Percentiles rank a stretch among this genome's conserved stretches.
Conservation (phyloP, 2,113 vertebrate genomes). For the Rhegmatorhina hoffmannsi region DNA sequence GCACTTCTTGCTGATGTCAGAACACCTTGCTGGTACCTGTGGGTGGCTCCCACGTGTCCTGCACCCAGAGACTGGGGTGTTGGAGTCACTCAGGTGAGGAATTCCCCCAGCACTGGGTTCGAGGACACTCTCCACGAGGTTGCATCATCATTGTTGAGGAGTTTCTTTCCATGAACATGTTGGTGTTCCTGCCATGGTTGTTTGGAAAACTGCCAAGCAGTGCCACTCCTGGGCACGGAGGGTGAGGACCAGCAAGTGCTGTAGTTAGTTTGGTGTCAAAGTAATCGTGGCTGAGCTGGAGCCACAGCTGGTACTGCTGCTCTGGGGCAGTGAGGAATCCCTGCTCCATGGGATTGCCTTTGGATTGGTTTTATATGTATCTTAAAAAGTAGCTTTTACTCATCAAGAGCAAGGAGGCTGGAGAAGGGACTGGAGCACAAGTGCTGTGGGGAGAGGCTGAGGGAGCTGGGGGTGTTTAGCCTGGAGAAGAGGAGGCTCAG, state of each 20-base stretch:
- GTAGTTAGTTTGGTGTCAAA: no score
- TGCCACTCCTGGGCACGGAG: background rate
- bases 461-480: no score
- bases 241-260: background rate
- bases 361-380: background rate
- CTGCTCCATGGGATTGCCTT: background rate
- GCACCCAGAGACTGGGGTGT: rapidly evolving
- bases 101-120: background rate
- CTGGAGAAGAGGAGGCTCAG: no score
- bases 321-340: background rate
- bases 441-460: no score
- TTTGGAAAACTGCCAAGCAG: background rate
- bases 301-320: background rate
- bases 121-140: background rate
- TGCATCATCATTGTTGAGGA: background rate
- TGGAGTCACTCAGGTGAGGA: background rate
- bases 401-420: background rate
- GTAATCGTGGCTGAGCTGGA: background rate
- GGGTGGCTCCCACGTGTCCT: background rate
- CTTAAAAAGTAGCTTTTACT: conserved; percentile 17
- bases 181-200: background rate
- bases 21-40: background rate
- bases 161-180: background rate
- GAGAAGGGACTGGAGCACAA: no score
- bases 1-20: background rate